phyloP scores from a whole-genome alignment of 64 coral and sea anemone species.

The Hydrozoanthus tunicans region DNA sequence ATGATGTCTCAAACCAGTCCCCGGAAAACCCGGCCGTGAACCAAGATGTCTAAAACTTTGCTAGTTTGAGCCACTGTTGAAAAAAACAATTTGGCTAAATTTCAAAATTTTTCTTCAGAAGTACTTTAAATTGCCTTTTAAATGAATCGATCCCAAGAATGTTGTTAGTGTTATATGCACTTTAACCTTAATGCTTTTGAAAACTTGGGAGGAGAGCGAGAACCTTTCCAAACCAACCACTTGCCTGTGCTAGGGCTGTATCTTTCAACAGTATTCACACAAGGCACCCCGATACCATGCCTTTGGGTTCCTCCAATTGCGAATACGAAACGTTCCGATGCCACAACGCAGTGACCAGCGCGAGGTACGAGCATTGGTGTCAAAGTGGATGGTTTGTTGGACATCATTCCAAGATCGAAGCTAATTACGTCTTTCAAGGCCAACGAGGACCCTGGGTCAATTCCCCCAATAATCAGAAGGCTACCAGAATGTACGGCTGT shows the following conservation, averaged over 20 bases:
- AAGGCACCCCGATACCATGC: slow-evolving; percentile 1
- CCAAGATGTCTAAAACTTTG: no score
- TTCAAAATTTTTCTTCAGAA: no score
- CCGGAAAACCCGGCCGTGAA: no score
- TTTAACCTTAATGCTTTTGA: no score
- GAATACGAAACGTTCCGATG: slow-evolving; percentile 23
- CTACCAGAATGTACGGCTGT: slow-evolving; percentile 7
- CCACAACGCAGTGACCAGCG: slow-evolving; percentile 37
- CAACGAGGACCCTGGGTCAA: neutral
- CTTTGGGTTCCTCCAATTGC: slow-evolving; percentile 48
- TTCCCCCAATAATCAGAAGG: slow-evolving; percentile 1
- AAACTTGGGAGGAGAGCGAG: no score
- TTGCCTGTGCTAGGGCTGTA: slow-evolving; percentile 3
- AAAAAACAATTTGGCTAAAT: no score
- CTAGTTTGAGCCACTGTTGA: no score
- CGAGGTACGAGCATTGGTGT: slow-evolving; percentile 42
- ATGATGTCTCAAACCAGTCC: no score
- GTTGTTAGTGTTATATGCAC: no score
- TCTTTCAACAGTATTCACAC: slow-evolving; percentile 55
- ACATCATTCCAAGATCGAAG: slow-evolving; percentile 1
- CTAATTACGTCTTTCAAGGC: slow-evolving; percentile 18
- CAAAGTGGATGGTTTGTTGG: neutral
- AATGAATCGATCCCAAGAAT: no score
- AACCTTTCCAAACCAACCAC: neutral
- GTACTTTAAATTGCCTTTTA: no score